Evolutionary conservation across 2,888 invertebrate species (phyloP), one percentile per base, ranked within the genome.

Genomic region (Ganaspis brasiliensis): DNA sequence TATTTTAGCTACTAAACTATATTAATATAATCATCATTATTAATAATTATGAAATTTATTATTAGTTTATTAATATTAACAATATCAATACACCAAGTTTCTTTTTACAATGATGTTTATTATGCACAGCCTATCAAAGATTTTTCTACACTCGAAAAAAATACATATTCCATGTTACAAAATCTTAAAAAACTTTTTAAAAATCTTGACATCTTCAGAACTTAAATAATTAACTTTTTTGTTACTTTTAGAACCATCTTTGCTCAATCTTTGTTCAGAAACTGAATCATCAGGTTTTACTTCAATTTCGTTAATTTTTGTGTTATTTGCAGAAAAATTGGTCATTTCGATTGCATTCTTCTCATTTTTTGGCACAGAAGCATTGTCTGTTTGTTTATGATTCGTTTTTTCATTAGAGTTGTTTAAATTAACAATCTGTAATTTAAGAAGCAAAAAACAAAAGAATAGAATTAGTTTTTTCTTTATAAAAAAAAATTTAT

Each of bases 181-280:
- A 67, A 45, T 67, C 40, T 45, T 67, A 24, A 67, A 67, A 45
- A 67, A 24, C 21, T 67, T 67, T 4, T 67, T 67, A 24, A 40
- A 21, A n/a, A 67, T 67, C 9, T 40, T 67, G 4, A 24, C 24
- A 10, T 45, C 37, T 24, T n/a, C 67, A 0, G 24, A 24, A 45
- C 2, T n/a, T n/a, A 24, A 67, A 24, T 21, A n/a, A 67, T 14
- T n/a, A 0, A 16, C n/a, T 45, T 45, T 40, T 67, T n/a, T 24
- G 14, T 21, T 45, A 4, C 9, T 9, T 24, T 24, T n/a, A 2
- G 45, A 26, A 8, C 24, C 24, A 8, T 45, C 45, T 26, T 45
- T 1, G n/a, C n/a, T 26, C 4, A 45, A 67, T n/a, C 40, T 40
- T 6, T 40, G 21, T 19, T 45, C 0, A 24, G 45, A 67, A 1